A percentile compares a stretch with the other conserved stretches of the same genome.
Evolutionary conservation across 2,113 vertebrate genomes (phyloP).

Genomic region (Arvicanthis niloticus): DNA sequence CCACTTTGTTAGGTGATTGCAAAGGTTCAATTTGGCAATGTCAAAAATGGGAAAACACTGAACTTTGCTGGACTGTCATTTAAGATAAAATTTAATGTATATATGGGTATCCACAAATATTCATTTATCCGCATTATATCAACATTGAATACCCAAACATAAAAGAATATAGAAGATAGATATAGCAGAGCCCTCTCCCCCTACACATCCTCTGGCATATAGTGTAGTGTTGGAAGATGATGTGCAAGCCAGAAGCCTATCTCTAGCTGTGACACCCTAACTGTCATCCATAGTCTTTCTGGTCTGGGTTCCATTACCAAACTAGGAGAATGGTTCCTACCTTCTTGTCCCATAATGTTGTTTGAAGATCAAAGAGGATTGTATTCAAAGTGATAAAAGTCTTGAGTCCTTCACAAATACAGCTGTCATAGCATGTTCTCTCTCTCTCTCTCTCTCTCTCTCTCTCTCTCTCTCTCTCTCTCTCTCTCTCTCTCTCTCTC

Average conservation of each 20-base stretch:
- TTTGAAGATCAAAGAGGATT: background rate
- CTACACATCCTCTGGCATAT: rapidly evolving
- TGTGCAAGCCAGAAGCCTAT: rapidly evolving
- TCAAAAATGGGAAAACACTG: background rate
- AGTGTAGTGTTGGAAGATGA: rapidly evolving
- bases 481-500: too few species aligned
- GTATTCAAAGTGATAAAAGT: background rate
- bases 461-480: too few species aligned
- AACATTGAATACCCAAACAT: background rate
- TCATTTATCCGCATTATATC: background rate
- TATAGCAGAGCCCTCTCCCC: too few species aligned
- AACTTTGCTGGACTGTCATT: background rate
- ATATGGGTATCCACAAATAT: background rate
- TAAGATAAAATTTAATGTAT: background rate
- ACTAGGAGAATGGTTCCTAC: background rate
- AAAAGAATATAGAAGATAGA: background rate
- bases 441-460: background rate
- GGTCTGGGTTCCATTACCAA: background rate
- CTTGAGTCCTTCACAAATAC: background rate
- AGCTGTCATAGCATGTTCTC: rapidly evolving
- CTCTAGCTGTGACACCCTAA: background rate
- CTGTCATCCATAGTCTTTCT: too few species aligned
- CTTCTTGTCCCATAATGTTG: background rate
- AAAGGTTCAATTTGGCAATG: background rate
- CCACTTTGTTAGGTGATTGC: background rate